Percentiles rank a stretch among this genome's conserved stretches.
Conservation (phyloP, 2,113 vertebrate genomes). For the Synchiropus splendidus region DNA sequence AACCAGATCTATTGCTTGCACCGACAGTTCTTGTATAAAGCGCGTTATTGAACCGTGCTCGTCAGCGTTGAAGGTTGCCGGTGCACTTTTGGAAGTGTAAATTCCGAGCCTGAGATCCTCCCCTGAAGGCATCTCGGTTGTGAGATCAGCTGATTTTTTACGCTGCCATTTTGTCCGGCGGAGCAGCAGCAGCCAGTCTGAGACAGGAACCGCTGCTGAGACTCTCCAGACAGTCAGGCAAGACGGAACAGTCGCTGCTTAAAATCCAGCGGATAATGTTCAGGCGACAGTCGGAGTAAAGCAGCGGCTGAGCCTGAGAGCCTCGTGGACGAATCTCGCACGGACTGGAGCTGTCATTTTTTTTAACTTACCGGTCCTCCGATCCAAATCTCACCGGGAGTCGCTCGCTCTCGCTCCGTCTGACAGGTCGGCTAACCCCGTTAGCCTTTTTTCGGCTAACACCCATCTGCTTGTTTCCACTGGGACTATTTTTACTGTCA, state of each 20-base stretch:
- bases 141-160: constrained; percentile 70
- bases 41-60: too few species aligned
- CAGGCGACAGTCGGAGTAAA: constrained; percentile 10
- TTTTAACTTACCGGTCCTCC: constrained; percentile 17
- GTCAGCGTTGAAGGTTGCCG: too few species aligned
- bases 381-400: constrained; percentile 19
- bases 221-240: constrained; percentile 19
- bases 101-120: background rate
- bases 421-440: constrained; percentile 23
- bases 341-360: constrained; percentile 22
- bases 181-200: constrained; percentile 14
- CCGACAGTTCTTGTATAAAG: too few species aligned
- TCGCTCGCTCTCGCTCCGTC: background rate
- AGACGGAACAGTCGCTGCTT: constrained; percentile 5
- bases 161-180: constrained; percentile 74
- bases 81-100: too few species aligned
- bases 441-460: constrained; percentile 44
- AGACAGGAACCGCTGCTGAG: constrained; percentile 27
- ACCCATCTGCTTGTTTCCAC: constrained; percentile 17
- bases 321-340: constrained; percentile 1
- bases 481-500: constrained; percentile 11
- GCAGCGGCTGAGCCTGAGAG: constrained; percentile 10
- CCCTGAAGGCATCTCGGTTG: constrained; percentile 34
- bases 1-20: too few species aligned
- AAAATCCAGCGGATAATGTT: constrained; percentile 6